Conservation (phyloP, 1,140 invertebrate species). For the Pseudomyrmex sp. region DNA sequence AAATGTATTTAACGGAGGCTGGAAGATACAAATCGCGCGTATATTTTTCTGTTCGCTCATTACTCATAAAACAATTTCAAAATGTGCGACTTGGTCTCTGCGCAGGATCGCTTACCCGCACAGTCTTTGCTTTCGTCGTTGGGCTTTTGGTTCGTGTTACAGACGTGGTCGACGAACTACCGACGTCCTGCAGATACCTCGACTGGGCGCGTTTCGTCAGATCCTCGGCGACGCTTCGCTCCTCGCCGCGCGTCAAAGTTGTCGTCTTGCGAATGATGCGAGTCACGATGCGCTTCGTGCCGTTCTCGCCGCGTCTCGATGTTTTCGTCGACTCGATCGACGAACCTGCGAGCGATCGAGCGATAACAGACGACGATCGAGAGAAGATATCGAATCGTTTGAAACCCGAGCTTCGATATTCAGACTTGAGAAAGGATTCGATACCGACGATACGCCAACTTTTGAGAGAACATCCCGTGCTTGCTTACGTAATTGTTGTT, state of each 20-base stretch:
- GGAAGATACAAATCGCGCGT: too few species aligned
- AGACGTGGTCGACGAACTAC: conserved; percentile 70
- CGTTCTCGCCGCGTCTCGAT: conserved; percentile 90
- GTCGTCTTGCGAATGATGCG: conserved; percentile 96
- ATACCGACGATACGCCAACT: neutral
- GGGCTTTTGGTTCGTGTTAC: conserved; percentile 71
- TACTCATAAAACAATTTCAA: too few species aligned
- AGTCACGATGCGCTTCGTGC: conserved; percentile 92
- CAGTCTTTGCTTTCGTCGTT: conserved; percentile 78
- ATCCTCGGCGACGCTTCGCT: conserved; percentile 90
- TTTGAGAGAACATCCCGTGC: neutral
- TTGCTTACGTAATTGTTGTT: neutral
- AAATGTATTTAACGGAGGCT: too few species aligned
- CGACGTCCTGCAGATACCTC: conserved; percentile 84
- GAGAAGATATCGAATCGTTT: conserved; percentile 27
- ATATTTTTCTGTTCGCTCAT: too few species aligned
- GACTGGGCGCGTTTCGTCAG: conserved; percentile 86
- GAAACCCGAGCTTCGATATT: neutral
- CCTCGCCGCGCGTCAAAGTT: conserved; percentile 94
- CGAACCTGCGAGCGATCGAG: conserved; percentile 82
- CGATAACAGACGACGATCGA: conserved; percentile 22
- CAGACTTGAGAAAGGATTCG: conserved; percentile 28
- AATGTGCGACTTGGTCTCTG: neutral
- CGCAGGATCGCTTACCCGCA: conserved; percentile 79
- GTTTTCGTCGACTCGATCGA: conserved; percentile 93